Base-by-base conservation (phyloP, 2,797 vertebrate genomes). In the Sphenopsis melanotis region DNA sequence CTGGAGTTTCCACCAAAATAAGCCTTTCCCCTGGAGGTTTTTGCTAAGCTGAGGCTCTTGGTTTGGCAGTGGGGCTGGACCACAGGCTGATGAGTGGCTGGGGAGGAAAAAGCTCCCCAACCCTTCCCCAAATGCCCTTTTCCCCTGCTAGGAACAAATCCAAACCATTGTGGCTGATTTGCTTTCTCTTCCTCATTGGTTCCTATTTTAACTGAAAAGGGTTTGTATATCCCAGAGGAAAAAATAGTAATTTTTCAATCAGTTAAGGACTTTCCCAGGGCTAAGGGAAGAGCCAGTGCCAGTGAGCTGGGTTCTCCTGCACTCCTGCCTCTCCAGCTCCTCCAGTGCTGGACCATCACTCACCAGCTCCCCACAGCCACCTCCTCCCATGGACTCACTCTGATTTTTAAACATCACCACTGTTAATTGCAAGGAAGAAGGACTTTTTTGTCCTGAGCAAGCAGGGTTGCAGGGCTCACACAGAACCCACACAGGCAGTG, bases 51-150 rank as follows among this genome's bases (percentile, higher is more conserved):
- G 61, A 71, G 55, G 71, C 41, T 85, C 71, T 92, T 5, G 8
- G 32, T 89, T 95, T 87, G 79, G 78, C 63, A 87, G 65, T 0
- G 0, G 44, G 47, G 91, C 60, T 76, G 81, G 71, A 83, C 75
- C 72, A 29, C 2, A 3, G 56, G 84, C 75, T 3, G 2, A 89
- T 74, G 74, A 96, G 92, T 64, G 59, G 0, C 94, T 49, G 47
- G 87, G 83, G 89, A 94, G 71, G 74, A 95, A 94, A 84, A 87
- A 83, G 69, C 77, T 96, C 80, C 72, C 63, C 87, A 93, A 20
- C 94, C 95, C 91, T 96, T 96, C 87, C 77, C 94, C 95, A 95
- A 49, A 55, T 90, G 93, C 83, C 91, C 95, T 94, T 70, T 95
- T 69, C 55, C 59, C 70, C 87, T 30, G 85, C 52, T 95, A 91